Conservation (phyloP, 2,797 vertebrate genomes). For the Denticeps clupeoides region DNA sequence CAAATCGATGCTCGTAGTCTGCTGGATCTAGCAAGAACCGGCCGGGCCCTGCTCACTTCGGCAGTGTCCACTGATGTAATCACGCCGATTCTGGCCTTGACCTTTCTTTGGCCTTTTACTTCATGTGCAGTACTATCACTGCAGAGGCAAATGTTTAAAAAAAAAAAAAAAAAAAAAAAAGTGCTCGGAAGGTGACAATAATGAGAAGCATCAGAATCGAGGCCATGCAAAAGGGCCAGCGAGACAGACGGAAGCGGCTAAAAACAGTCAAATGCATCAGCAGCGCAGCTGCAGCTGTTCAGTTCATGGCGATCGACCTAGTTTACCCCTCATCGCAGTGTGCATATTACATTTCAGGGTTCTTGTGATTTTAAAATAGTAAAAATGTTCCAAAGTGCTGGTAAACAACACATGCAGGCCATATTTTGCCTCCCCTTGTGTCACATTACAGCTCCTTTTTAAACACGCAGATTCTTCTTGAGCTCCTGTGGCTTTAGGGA, state of each 20-base stretch:
- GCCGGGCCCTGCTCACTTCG: not conserved
- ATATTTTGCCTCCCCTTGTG: constrained; percentile 12
- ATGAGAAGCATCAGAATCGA: not conserved
- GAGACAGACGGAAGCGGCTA: not conserved
- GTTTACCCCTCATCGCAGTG: constrained; percentile 30
- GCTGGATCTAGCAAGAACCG: constrained; percentile 2
- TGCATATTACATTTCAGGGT: constrained; percentile 47
- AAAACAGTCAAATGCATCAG: not conserved
- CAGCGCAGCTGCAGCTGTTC: constrained; percentile 40
- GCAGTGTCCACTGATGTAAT: not conserved
- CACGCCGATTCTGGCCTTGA: not conserved
- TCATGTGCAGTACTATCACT: too few species aligned
- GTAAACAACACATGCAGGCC: constrained; percentile 38
- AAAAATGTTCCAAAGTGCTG: constrained; percentile 35
- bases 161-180: too few species aligned
- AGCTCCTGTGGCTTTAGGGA: constrained; percentile 1
- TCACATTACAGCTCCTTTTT: constrained; percentile 7
- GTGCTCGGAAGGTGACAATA: not conserved
- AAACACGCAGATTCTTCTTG: not conserved
- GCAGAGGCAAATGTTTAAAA: too few species aligned
- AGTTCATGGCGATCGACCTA: constrained; percentile 29
- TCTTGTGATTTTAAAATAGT: constrained; percentile 45
- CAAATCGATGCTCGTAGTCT: constrained; percentile 4
- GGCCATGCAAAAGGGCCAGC: not conserved
- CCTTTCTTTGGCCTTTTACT: not conserved